These are phyloP conservation scores for Polypterus bichir DNA, from an alignment of 2,113 vertebrate species.

Conservation along the genomic window DNA sequence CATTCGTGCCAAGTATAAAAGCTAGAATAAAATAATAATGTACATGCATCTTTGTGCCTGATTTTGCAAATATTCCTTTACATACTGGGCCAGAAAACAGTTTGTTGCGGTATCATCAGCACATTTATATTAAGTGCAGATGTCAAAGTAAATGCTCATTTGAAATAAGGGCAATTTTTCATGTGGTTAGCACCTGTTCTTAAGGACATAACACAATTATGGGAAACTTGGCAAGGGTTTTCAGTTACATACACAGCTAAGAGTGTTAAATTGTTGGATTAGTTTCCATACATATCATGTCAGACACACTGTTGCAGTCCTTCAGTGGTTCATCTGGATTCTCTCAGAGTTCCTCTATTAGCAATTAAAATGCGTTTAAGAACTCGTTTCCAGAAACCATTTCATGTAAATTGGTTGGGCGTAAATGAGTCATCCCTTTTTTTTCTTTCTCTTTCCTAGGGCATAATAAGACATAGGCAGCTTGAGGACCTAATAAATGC, in stretches of 20 bases:
- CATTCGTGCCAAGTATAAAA: too few relatives aligned
- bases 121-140: neutral
- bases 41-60: too few relatives aligned
- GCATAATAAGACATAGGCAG: neutral
- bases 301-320: slow-evolving; percentile 1
- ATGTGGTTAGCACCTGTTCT: slow-evolving; percentile 15
- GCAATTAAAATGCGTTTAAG: neutral
- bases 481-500: slow-evolving; percentile 29
- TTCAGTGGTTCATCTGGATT: neutral
- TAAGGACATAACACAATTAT: neutral
- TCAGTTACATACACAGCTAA: slow-evolving; percentile 7
- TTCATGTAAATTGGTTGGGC: neutral
- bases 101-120: neutral
- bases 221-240: neutral
- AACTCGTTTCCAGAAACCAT: neutral
- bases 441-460: slow-evolving; percentile 2
- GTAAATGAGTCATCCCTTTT: slow-evolving; percentile 2
- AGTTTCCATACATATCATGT: slow-evolving; percentile 10
- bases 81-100: too few relatives aligned
- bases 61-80: too few relatives aligned
- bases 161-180: slow-evolving; percentile 2
- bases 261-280: slow-evolving; percentile 12
- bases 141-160: neutral
- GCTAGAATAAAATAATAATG: too few relatives aligned
- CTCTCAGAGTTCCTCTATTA: slow-evolving; percentile 1